These are phyloP conservation scores for Oncorhynchus kisutch DNA, from an alignment of 2,113 vertebrate species.

Conservation along the genomic window DNA sequence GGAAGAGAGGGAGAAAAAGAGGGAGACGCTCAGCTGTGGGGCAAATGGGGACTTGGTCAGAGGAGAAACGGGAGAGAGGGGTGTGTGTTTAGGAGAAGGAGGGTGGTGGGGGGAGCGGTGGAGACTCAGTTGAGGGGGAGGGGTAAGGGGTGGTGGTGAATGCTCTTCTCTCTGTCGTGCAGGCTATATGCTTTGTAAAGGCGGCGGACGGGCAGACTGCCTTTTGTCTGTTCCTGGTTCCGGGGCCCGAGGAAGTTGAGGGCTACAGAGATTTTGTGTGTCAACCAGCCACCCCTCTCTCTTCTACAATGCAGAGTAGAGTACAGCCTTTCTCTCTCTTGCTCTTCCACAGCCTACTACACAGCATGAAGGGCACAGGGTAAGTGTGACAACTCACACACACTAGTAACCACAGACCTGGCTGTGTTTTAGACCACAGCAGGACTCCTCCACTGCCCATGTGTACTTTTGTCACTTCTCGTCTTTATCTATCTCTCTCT, in stretches of 20 bases:
- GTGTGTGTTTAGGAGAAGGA: constrained; percentile 45
- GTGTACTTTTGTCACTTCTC: constrained; percentile 11
- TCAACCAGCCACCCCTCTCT: constrained; percentile 47
- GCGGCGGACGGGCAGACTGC: constrained; percentile 52
- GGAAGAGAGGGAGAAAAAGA: neutral
- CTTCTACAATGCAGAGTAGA: constrained; percentile 51
- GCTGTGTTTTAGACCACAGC: constrained; percentile 15
- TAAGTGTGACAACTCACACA: constrained; percentile 63
- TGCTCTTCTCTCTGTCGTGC: constrained; percentile 46
- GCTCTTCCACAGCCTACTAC: constrained; percentile 20
- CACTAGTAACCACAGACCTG: constrained; percentile 26
- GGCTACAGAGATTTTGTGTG: constrained; percentile 59
- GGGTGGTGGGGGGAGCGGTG: constrained; percentile 48
- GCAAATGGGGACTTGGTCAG: constrained; percentile 46
- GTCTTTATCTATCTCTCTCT: neutral
- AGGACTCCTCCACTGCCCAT: constrained; percentile 6
- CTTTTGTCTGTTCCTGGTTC: constrained; percentile 79
- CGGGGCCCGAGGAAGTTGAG: constrained; percentile 60
- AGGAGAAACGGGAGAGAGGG: constrained; percentile 56
- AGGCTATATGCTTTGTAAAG: constrained; percentile 64
- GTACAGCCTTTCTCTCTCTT: constrained; percentile 39
- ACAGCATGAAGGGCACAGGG: constrained; percentile 75
- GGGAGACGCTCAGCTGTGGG: constrained; percentile 52
- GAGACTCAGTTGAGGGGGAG: constrained; percentile 65
- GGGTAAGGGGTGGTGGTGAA: constrained; percentile 43